Evolutionary conservation across 1,140 invertebrate genomes (phyloP).

Genomic region (Caenorhabditis brenneri): DNA sequence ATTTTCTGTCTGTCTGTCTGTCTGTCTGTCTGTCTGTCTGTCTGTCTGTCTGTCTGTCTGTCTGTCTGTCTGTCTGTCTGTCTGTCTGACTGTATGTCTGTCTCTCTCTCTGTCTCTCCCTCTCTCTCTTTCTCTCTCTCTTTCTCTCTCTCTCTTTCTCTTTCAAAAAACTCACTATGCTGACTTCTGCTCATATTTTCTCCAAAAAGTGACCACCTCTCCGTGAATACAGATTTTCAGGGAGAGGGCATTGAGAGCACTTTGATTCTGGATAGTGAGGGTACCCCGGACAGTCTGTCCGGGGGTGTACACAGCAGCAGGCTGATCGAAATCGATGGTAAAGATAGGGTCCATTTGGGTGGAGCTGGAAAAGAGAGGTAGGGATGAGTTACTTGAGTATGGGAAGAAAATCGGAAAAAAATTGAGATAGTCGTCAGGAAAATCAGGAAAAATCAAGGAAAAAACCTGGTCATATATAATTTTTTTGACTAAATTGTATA

Average conservation of each 20-base stretch:
- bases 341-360: neutral
- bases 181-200: neutral
- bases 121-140: no score
- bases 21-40: no score
- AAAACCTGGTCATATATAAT: no score
- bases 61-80: no score
- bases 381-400: neutral
- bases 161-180: neutral
- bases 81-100: no score
- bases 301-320: neutral
- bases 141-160: no score
- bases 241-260: neutral
- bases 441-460: no score
- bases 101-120: no score
- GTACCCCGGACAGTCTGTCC: neutral
- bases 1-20: no score
- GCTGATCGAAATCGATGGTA: neutral
- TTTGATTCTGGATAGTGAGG: neutral
- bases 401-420: neutral
- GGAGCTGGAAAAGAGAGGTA: neutral
- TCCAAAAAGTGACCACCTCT: neutral
- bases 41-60: no score
- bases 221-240: slow-evolving; percentile 22
- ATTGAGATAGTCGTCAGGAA: no score
- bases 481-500: no score